Base-by-base conservation (phyloP, 2,797 vertebrate genomes). In the Gadopsis bispinosus region DNA sequence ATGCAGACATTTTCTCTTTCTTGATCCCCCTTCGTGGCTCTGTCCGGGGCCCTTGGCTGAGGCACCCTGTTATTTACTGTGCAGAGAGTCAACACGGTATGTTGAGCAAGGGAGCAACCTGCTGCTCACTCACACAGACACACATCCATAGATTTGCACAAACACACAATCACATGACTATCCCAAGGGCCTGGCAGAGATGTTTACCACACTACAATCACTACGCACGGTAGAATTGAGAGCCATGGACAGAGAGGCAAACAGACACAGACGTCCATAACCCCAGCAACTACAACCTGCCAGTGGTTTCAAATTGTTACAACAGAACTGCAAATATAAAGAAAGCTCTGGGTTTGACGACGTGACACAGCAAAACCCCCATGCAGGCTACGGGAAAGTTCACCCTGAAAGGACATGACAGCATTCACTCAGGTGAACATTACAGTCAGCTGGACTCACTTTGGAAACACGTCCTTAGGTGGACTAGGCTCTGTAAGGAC, bases 21-120 rank as follows among this genome's bases (percentile, higher is more conserved):
- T 84, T 92, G 86, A 90, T 84, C 83, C 82, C 82, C 79, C 58
- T 5, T 59, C 13, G 17, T 41, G 75, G 75, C 79, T 67, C 73
- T 75, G 86, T 81, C 73, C 70, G 2, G 75, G 79, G 75, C 81
- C 81, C 82, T 87, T 68, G 78, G 78, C 82, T 68, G 78, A 80
- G 83, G 77, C 83, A 81, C 75, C 70, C 7, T 78, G 84, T 91
- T 91, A 93, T 92, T 93, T 93, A 92, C 90, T 89, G 87, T 84
- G 84, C 75, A 33, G 64, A 80, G 76, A 87, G 85, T 91, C 89
- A 79, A 86, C 88, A 86, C 62, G 39, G 69, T 80, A 87, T 69
- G 82, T 71, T 87, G 84, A 83, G 81, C 91, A 90, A 78, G 73
- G 87, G 77, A 87, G 80, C 79, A 89, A 93, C 90, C 90, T 86